Base-by-base conservation (phyloP, 1,140 invertebrate species). In the Meloidogyne hapla region DNA sequence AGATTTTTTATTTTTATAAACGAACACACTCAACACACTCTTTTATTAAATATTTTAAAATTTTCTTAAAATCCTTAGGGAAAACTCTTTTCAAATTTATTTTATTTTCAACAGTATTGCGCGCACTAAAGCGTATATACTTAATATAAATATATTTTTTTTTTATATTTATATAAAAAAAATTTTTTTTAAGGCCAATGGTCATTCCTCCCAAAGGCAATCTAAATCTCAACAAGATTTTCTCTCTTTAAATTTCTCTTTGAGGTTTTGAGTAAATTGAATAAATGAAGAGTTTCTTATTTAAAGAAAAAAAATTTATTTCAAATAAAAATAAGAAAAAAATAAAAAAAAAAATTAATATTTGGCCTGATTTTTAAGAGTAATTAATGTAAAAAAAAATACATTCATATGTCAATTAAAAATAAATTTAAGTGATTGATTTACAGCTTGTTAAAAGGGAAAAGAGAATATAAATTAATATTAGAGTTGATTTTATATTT, bases 21-120 rank as follows among this genome's bases (percentile, higher is more conserved):
- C 18, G 38, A 66, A 28, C 26, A n/a, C n/a, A 28, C 38, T 66
- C 38, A 66, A 28, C 65, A 40, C 3, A n/a, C 9, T 25, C 13
- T 66, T 28, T 66, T 65, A 18, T 65, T 40, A 26, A 66, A 66
- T 38, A 65, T 65, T 65, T 65, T 23, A 38, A 28, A 13, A 66
- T 40, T 66, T 26, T 66, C n/a, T 21, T 1, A 33, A 26, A 5
- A 8, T 66, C 15, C 26, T 33, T 33, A 66, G 38, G 9, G 26
- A 66, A 33, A 40, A 66, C 63, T 25, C 15, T 28, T 26, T 18
- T 5, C 15, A 66, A n/a, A 65, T 18, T 28, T 28, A 6, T 64
- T 64, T 64, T 25, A 66, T 28, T 18, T 40, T 66, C 26, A 33
- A 33, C 33, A 33, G 6, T 33, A 66, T 33, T 66, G 26, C 15